Evolutionary conservation across 2,113 vertebrate genomes (phyloP).

Genomic region (Misgurnus anguillicaudatus): DNA sequence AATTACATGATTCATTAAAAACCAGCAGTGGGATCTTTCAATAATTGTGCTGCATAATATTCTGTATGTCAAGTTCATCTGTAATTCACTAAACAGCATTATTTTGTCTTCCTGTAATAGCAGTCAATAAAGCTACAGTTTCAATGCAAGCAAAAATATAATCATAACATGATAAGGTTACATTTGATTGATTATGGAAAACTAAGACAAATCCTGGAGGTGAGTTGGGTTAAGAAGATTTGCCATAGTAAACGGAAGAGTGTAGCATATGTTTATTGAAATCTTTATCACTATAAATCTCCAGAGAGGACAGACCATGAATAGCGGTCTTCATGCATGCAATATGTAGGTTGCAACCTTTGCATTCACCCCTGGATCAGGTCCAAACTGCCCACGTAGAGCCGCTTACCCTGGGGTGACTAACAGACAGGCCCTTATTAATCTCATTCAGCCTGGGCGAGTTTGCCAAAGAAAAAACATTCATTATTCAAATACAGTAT

Average conservation of each 20-base stretch:
- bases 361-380: not conserved
- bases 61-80: constrained; percentile 20
- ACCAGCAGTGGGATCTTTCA: constrained; percentile 20
- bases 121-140: constrained; percentile 34
- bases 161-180: constrained; percentile 49
- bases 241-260: not conserved
- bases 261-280: constrained; percentile 7
- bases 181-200: constrained; percentile 51
- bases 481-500: constrained; percentile 7
- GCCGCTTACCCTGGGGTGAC: constrained; percentile 1
- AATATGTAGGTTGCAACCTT: constrained; percentile 6
- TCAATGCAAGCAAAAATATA: constrained; percentile 50
- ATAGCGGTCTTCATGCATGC: constrained; percentile 20
- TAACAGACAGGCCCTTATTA: constrained; percentile 26
- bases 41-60: not conserved
- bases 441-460: not conserved
- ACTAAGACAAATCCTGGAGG: constrained; percentile 12
- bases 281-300: constrained; percentile 9
- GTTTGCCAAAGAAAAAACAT: not conserved
- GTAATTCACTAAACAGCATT: constrained; percentile 40
- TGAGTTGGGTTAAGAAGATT: not conserved
- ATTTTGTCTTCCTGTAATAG: constrained; percentile 58
- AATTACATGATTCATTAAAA: not conserved
- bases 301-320: not conserved
- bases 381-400: not conserved